Evolutionary conservation across 2,888 invertebrate genomes (phyloP), one percentile per base, ranked within the genome.

Genomic region (Entomobrya multifasciata): DNA sequence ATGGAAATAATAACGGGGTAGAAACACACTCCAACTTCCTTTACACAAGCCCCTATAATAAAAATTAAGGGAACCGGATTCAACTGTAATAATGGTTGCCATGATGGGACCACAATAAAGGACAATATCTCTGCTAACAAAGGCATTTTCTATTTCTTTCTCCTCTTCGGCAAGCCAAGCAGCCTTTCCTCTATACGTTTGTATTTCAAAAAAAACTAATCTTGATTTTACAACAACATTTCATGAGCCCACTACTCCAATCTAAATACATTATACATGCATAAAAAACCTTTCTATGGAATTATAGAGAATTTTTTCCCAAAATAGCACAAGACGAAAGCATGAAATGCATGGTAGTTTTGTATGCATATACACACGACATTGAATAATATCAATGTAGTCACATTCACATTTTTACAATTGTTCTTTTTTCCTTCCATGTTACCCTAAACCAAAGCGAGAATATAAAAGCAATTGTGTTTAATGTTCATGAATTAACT

Each of bases 21-120:
- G 87, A 27, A n/a, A 60, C 77, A 82, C 60, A 57, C 55, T 62
- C 77, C 27, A 82, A 70, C 81, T 87, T 82, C 81, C 77, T 87
- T 52, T 62, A 20, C 47, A 44, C 80, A 87, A 77, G 49, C 87
- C 77, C 60, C 77, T 82, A 81, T 76, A 87, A 87, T 87, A 82
- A 87, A 87, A 87, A 82, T 78, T 82, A 77, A 82, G 87, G 77
- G 80, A 82, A 87, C 87, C 87, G 82, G 87, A 86, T 86, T 80
- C 81, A 10, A 55, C 76, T 17, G 65, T 81, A 65, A 74, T 86
- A 86, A 86, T 86, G 80, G 86, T 72, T 76, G 74, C 74, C 80
- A 62, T 86, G 86, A 86, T 74, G 80, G 80, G 80, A 76, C 86
- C 80, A 76, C 86, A 80, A 86, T 72, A 84, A 84, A 77, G 67